A percentile compares a stretch with the other conserved stretches of the same genome.
Conservation (phyloP, 1,140 invertebrate genomes). For the Ceratitis capitata region DNA sequence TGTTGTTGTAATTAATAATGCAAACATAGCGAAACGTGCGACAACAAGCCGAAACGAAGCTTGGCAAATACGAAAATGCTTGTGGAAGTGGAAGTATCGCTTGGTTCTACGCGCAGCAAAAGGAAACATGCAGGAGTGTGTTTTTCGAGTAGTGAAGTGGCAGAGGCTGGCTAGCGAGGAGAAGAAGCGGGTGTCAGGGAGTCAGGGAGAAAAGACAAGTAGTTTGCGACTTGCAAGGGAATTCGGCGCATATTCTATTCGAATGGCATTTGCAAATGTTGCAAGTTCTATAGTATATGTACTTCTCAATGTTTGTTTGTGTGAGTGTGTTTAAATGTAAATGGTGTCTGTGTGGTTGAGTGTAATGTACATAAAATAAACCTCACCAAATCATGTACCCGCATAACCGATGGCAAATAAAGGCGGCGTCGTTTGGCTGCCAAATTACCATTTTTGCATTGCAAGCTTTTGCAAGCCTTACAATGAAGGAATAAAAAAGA, state of each 20-base stretch:
- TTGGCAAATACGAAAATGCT: not conserved
- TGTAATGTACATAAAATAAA: not conserved
- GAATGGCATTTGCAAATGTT: not conserved
- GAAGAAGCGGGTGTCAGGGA: not conserved
- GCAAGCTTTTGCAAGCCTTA: no score
- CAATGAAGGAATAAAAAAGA: no score
- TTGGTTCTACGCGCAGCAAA: not conserved
- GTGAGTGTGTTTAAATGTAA: not conserved
- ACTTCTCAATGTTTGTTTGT: not conserved
- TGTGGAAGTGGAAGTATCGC: not conserved
- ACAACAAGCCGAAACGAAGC: not conserved
- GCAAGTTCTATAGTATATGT: slow-evolving; percentile 1
- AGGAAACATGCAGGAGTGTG: not conserved
- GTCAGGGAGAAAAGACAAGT: not conserved
- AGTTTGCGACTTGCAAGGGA: slow-evolving; percentile 1
- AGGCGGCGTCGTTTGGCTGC: slow-evolving; percentile 17
- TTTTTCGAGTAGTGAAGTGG: not conserved
- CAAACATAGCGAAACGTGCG: slow-evolving; percentile 20
- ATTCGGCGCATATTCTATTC: not conserved
- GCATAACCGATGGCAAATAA: slow-evolving; percentile 28
- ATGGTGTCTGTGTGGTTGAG: not conserved
- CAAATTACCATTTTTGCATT: slow-evolving; percentile 33
- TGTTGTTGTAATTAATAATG: slow-evolving; percentile 36
- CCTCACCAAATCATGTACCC: slow-evolving; percentile 23
- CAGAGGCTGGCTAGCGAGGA: not conserved